These are phyloP conservation scores for Calephelis perditalis DNA, from an alignment of 2,888 invertebrate species.

Conservation along the genomic window DNA sequence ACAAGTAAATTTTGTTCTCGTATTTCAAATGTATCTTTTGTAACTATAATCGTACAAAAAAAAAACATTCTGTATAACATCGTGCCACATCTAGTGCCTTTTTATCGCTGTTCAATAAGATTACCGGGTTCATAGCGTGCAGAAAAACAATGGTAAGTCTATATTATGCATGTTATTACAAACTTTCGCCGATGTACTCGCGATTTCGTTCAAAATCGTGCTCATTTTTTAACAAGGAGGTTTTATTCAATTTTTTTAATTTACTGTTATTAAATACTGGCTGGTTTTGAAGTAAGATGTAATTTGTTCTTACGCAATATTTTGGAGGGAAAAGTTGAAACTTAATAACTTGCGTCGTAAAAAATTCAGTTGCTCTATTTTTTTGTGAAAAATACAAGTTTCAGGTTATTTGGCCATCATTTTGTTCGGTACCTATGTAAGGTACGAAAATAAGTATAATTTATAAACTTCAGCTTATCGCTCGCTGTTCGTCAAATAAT, in stretches of 20 bases:
- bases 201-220: slow-evolving; percentile 24
- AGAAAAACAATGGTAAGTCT: slow-evolving; percentile 37
- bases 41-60: background rate
- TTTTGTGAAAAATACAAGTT: too few relatives aligned
- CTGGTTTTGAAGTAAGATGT: slow-evolving; percentile 5
- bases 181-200: slow-evolving; percentile 25
- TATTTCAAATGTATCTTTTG: too few relatives aligned
- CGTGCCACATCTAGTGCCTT: slow-evolving; percentile 21
- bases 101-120: slow-evolving; percentile 24
- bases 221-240: slow-evolving; percentile 15
- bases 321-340: too few relatives aligned
- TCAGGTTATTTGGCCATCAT: too few relatives aligned
- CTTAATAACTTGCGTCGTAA: too few relatives aligned
- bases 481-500: too few relatives aligned
- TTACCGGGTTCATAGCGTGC: slow-evolving; percentile 25
- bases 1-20: too few relatives aligned
- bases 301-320: background rate
- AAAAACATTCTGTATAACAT: background rate
- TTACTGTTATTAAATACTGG: slow-evolving; percentile 3
- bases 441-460: too few relatives aligned
- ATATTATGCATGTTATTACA: slow-evolving; percentile 30
- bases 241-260: slow-evolving; percentile 15
- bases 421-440: too few relatives aligned
- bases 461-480: too few relatives aligned
- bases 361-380: too few relatives aligned